Evolutionary conservation across 1,140 invertebrate genomes (phyloP).

Genomic region (Sweltsa coloradensis): DNA sequence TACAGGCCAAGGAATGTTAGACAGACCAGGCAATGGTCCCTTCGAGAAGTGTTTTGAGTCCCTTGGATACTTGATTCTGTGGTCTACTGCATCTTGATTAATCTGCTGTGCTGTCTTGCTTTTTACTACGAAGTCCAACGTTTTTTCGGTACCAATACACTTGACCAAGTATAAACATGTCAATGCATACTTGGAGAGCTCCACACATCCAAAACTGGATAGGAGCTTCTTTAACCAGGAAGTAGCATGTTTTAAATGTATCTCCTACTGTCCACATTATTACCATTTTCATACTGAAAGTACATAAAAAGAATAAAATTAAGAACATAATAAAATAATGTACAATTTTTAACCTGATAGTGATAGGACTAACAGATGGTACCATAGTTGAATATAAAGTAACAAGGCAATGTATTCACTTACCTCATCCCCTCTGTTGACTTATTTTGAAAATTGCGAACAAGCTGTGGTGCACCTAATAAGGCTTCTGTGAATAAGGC

Average conservation of each 20-base stretch:
- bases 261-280: conserved; percentile 92
- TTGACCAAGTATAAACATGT: conserved; percentile 72
- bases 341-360: conserved; percentile 3
- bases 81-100: too few relatives aligned
- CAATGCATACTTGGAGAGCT: conserved; percentile 77
- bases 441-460: conserved; percentile 76
- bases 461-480: conserved; percentile 86
- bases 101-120: conserved; percentile 3
- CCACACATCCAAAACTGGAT: conserved; percentile 95
- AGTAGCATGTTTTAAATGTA: conserved; percentile 95
- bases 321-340: conserved; percentile 9
- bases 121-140: conserved; percentile 1
- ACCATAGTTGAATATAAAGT: too few relatives aligned
- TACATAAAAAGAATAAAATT: conserved; percentile 21
- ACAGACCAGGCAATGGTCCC: too few relatives aligned
- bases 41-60: too few relatives aligned
- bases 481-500: conserved; percentile 95
- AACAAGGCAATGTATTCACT: conserved; percentile 17
- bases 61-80: too few relatives aligned
- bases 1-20: too few relatives aligned
- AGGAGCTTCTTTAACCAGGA: conserved; percentile 77
- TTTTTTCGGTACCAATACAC: conserved; percentile 41
- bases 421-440: conserved; percentile 97
- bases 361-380: too few relatives aligned
- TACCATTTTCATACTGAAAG: conserved; percentile 79